Evolutionary conservation across 2,888 invertebrate species (phyloP).

Genomic region (Cantharis rustica): DNA sequence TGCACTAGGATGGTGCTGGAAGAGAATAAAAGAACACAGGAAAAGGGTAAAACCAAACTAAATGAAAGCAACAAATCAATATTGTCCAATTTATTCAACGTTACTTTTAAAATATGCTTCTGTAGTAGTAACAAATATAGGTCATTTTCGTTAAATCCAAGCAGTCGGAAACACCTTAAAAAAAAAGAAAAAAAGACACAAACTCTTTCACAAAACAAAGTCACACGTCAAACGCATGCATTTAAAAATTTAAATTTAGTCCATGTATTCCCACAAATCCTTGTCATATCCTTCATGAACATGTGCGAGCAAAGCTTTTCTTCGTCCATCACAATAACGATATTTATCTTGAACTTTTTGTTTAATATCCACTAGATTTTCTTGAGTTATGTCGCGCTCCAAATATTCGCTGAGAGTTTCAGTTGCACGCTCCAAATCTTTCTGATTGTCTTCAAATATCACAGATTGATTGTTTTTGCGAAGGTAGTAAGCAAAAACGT

Average conservation of each 20-base stretch:
- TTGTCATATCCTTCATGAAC: conserved; percentile 99
- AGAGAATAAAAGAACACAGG: not conserved
- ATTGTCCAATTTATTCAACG: not conserved
- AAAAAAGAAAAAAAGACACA: not conserved
- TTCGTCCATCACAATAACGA: conserved; percentile 96
- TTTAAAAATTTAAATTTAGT: conserved; percentile 55
- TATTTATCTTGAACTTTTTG: conserved; percentile 99
- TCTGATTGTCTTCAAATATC: conserved; percentile 99
- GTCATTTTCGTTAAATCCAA: not conserved
- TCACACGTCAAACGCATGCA: conserved; percentile 10
- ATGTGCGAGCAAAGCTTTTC: conserved; percentile 94
- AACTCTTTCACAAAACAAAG: not conserved
- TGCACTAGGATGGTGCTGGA: too few species aligned
- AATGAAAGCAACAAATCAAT: not conserved
- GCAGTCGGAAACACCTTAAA: not conserved
- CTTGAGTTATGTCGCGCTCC: conserved; percentile 96
- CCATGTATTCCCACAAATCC: conserved; percentile 97
- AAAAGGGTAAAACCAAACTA: too few species aligned
- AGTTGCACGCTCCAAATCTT: conserved; percentile 97
- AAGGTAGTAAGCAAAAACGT: conserved; percentile 98
- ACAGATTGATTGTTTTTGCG: conserved; percentile 98
- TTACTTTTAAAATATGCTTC: not conserved
- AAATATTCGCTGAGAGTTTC: conserved; percentile 97
- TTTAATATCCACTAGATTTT: conserved; percentile 96
- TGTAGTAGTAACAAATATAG: conserved; percentile 21